Evolutionary conservation across 1,140 invertebrate species (phyloP), one percentile per base, ranked within the genome.

Genomic region (Danaus plexippus): DNA sequence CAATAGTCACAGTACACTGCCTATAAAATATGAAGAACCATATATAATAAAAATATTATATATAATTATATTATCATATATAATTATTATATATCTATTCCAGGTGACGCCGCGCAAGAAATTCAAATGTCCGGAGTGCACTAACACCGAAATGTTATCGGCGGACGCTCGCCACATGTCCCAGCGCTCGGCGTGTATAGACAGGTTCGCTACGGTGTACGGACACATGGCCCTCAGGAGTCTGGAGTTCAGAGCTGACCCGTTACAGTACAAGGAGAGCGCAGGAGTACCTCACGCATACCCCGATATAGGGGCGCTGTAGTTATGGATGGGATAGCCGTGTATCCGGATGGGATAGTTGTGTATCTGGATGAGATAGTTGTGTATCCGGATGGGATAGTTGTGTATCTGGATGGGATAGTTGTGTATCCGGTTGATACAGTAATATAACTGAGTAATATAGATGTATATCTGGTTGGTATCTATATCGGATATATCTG

Each of bases 91-190:
- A n/a, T n/a, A n/a, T n/a, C n/a, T n/a, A 43, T 71, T 76, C 9
- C 75, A 94, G 93, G 95, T 98, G n/a, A 94, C 96, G 1, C 96
- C 97, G 0, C 90, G 97, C n/a, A 98, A 98, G 76, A 99, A 99
- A 77, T 99, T 99, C 87, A 97, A 97, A 84, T 98, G 97, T 82
- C 96, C 96, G 0, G 95, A 98, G 79, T 98, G 97, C 86, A 93
- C 91, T 1, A 97, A 97, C 75, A 96, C 92, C 0, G 96, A 97
- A 87, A 97, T 97, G 95, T 76, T 99, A 3, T 98, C 96, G 0
- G 94, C 95, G 0, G 96, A 98, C 88, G 88, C 95, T 15, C 91
- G 92, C 18, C 97, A 99, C 82, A 97, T 99, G 96, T 91, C 95
- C 0, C 95, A 97, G 78, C 88, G 97, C 22, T 97, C 96, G 0